These are phyloP conservation scores for Ibidorhyncha struthersii DNA, from an alignment of 2,113 vertebrate genomes.

Conservation along the genomic window DNA sequence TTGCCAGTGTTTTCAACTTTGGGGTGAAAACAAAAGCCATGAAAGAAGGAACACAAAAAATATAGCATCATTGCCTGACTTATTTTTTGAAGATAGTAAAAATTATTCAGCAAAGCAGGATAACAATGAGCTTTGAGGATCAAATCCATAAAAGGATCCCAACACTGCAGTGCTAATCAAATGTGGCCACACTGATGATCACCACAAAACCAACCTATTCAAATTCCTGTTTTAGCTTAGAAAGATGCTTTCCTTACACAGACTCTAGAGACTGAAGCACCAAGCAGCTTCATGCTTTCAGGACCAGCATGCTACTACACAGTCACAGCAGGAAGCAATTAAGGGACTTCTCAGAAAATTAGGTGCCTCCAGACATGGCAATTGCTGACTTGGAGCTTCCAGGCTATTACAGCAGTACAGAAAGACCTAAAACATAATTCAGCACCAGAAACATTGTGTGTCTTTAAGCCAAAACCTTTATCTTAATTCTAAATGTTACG, in stretches of 20 bases:
- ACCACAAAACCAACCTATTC: neutral
- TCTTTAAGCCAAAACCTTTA: neutral
- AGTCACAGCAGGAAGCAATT: conserved; percentile 11
- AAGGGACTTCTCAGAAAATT: conserved; percentile 17
- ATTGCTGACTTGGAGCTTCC: neutral
- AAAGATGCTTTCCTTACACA: neutral
- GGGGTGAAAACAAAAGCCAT: neutral
- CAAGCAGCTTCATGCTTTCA: neutral
- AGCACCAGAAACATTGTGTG: neutral
- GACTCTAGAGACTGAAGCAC: neutral
- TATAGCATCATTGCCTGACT: neutral
- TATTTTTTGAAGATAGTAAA: neutral
- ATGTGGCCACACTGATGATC: neutral
- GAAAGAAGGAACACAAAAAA: neutral
- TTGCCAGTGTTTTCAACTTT: neutral
- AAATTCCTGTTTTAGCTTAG: neutral
- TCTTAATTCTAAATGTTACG: neutral
- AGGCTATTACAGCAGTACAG: neutral
- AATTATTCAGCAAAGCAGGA: neutral
- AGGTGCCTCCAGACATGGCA: neutral
- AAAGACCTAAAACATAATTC: conserved; percentile 1
- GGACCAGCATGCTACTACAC: neutral
- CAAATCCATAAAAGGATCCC: neutral
- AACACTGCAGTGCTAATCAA: neutral
- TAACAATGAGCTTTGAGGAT: rapidly evolving